Conservation (phyloP, 2,113 vertebrate species). For the Petromus typicus region DNA sequence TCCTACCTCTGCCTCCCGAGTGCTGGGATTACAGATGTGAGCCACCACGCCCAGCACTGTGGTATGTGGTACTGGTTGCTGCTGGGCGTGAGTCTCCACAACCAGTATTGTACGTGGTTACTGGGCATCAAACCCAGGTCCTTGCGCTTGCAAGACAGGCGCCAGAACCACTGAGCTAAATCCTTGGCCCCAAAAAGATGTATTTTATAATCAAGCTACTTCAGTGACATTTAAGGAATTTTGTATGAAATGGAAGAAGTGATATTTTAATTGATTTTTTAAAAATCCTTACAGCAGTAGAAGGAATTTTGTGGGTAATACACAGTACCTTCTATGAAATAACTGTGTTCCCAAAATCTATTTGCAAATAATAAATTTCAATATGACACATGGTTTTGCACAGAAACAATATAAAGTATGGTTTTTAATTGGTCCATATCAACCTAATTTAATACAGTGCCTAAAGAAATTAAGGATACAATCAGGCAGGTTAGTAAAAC, state of each 20-base stretch:
- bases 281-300: background rate
- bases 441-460: background rate
- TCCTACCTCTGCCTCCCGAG: too few species aligned
- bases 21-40: too few species aligned
- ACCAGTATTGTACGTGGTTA: too few species aligned
- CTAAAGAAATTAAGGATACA: background rate
- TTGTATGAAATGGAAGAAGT: constrained; percentile 26
- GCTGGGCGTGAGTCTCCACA: too few species aligned
- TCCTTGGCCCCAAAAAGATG: too few species aligned
- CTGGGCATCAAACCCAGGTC: too few species aligned
- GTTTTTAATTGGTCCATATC: background rate
- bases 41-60: too few species aligned
- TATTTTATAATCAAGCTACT: background rate
- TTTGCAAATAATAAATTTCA: background rate
- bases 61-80: too few species aligned
- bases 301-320: background rate
- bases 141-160: too few species aligned
- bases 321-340: background rate
- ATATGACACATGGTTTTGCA: background rate
- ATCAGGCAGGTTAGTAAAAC: background rate
- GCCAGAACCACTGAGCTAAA: too few species aligned
- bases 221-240: background rate
- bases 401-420: background rate
- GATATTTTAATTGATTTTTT: background rate
- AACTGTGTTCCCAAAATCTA: background rate